Evolutionary conservation across 1,140 invertebrate genomes (phyloP), one percentile per base, ranked within the genome.

Genomic region (Calliphora vicina): DNA sequence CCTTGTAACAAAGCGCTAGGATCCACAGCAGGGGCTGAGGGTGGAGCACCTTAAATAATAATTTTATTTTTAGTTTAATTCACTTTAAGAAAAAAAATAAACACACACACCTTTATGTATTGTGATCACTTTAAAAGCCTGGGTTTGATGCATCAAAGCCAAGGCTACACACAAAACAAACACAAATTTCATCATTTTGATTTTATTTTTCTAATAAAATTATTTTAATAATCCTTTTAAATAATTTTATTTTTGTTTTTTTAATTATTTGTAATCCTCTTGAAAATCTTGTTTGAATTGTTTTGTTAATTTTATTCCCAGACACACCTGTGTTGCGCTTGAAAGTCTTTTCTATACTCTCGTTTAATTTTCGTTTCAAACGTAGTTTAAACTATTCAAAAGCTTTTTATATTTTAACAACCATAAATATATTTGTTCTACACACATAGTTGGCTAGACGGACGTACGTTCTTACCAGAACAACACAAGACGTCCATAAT

Each of bases 371-470:
- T 27, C 10, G 23, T 2, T 3, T 43, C 35, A 78, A 78, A 45
- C 35, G 35, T 43, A 15, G 74, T 78, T 78, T 78, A 78, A 78
- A 78, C 35, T 35, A 78, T 78, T 78, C 23, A 42, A 45, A 78
- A 78, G 23, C 74, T 42, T 78, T 67, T 67, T 67, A 67, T 67
- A 67, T 20, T n/a, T n/a, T 23, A 67, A 25, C 17, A 57, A 23
- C 9, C n/a, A 25, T 23, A 10, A 67, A 23, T 10, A 45, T 78
- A 42, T 43, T 78, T 43, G 42, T 78, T 78, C 74, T 78, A 78
- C 13, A 23, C 42, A 78, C 17, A 78, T 57, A 57, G 15, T 57
- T 10, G 6, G 10, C 6, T 35, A 6, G 35, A 35, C 35, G 35
- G 35, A 35, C 35, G 35, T 35, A 35, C 35, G 35, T 57, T 17